Evolutionary conservation across 1,140 invertebrate genomes (phyloP).

Genomic region (Euborellia annulipes): DNA sequence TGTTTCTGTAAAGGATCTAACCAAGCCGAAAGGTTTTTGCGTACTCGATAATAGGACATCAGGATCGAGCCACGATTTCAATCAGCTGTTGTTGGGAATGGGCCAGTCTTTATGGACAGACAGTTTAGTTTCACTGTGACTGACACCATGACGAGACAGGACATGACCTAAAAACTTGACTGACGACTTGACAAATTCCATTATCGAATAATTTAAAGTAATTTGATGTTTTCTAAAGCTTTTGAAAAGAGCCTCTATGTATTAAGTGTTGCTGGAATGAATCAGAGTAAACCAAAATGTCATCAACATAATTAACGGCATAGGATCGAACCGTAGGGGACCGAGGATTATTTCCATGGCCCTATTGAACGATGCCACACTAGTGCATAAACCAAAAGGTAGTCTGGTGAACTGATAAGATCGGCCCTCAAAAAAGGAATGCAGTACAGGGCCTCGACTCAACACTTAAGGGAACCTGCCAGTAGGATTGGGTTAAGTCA

Average conservation of each 20-base stretch:
- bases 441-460: background rate
- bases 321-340: background rate
- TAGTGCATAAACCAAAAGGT: background rate
- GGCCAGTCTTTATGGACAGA: slow-evolving; percentile 20
- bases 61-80: slow-evolving; percentile 26
- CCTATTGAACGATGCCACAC: background rate
- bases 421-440: background rate
- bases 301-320: background rate
- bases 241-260: background rate
- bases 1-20: slow-evolving; percentile 16
- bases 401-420: background rate
- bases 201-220: slow-evolving; percentile 25
- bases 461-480: background rate
- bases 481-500: background rate
- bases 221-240: background rate
- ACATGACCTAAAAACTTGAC: slow-evolving; percentile 26
- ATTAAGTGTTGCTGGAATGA: background rate
- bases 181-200: slow-evolving; percentile 18
- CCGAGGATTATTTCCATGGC: background rate
- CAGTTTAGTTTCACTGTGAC: slow-evolving; percentile 21
- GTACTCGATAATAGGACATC: slow-evolving; percentile 24
- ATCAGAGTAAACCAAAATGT: background rate
- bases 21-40: slow-evolving; percentile 16
- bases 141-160: slow-evolving; percentile 21
- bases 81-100: slow-evolving; percentile 20